Conservation (phyloP, 1,140 invertebrate species). For the Nephotettix cincticeps region DNA sequence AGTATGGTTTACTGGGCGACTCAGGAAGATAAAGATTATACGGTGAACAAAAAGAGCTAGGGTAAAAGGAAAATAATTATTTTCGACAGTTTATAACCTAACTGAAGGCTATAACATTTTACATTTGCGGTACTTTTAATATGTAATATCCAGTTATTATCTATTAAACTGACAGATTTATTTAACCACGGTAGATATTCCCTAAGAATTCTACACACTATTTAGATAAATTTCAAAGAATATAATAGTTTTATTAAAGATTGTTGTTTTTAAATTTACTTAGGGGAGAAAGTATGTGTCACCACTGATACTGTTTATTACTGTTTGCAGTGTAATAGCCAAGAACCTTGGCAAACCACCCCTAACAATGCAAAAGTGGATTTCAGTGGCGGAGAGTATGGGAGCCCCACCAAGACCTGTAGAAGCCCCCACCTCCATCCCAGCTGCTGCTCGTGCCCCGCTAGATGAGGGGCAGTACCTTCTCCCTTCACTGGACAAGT, state of each 20-base stretch:
- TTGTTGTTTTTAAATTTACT: too few species aligned
- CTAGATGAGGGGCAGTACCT: slow-evolving; percentile 73
- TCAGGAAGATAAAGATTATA: too few species aligned
- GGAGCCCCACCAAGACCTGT: slow-evolving; percentile 54
- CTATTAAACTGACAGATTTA: background rate
- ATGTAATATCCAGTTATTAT: background rate
- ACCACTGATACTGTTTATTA: too few species aligned
- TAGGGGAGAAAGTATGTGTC: too few species aligned
- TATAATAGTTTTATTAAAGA: too few species aligned
- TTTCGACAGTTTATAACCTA: background rate
- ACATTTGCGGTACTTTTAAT: background rate
- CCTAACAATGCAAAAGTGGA: slow-evolving; percentile 69
- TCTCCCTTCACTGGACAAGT: slow-evolving; percentile 81
- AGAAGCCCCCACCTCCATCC: slow-evolving; percentile 50
- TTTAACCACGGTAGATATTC: background rate
- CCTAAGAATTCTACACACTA: background rate
- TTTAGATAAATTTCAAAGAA: too few species aligned
- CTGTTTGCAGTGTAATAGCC: slow-evolving; percentile 53
- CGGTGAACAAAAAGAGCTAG: too few species aligned
- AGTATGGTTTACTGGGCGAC: too few species aligned
- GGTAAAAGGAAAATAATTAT: background rate
- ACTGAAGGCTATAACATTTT: background rate
- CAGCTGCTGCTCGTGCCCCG: slow-evolving; percentile 50
- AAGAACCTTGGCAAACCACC: slow-evolving; percentile 65
- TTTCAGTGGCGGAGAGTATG: slow-evolving; percentile 58